Evolutionary conservation across 2,888 invertebrate genomes (phyloP).

Genomic region (Agrochola macilenta): DNA sequence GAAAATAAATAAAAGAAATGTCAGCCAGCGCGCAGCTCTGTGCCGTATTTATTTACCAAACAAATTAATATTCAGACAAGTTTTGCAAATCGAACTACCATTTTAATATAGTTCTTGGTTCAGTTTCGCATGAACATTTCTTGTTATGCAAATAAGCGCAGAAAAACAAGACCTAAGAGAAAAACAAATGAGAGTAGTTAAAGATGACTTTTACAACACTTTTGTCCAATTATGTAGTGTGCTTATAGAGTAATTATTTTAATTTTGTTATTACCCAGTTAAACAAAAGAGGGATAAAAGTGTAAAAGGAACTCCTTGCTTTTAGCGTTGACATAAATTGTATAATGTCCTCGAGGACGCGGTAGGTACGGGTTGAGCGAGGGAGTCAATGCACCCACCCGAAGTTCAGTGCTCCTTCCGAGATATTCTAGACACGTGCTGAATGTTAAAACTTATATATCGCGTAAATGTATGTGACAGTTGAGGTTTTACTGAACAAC

Average conservation of each 20-base stretch:
- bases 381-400: constrained; percentile 83
- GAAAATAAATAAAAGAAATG: constrained; percentile 47
- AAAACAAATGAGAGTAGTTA: constrained; percentile 12
- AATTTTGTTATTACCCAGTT: constrained; percentile 41
- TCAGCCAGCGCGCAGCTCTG: constrained; percentile 16
- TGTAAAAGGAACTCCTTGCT: constrained; percentile 50
- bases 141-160: constrained; percentile 75
- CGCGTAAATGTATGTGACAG: constrained; percentile 76
- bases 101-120: constrained; percentile 69
- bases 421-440: constrained; percentile 80
- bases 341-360: constrained; percentile 70
- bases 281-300: constrained; percentile 48
- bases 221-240: constrained; percentile 48
- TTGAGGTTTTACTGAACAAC: constrained; percentile 69
- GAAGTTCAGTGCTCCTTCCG: constrained; percentile 83
- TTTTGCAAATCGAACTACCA: constrained; percentile 68
- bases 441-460: constrained; percentile 80
- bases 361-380: constrained; percentile 58
- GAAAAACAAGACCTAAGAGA: constrained; percentile 39
- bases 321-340: constrained; percentile 74
- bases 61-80: constrained; percentile 72
- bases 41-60: constrained; percentile 57
- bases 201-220: constrained; percentile 41
- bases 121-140: constrained; percentile 70
- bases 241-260: constrained; percentile 50